These are phyloP conservation scores for Leptinotarsa haldemani DNA, from an alignment of 2,888 invertebrate genomes.

Conservation along the genomic window DNA sequence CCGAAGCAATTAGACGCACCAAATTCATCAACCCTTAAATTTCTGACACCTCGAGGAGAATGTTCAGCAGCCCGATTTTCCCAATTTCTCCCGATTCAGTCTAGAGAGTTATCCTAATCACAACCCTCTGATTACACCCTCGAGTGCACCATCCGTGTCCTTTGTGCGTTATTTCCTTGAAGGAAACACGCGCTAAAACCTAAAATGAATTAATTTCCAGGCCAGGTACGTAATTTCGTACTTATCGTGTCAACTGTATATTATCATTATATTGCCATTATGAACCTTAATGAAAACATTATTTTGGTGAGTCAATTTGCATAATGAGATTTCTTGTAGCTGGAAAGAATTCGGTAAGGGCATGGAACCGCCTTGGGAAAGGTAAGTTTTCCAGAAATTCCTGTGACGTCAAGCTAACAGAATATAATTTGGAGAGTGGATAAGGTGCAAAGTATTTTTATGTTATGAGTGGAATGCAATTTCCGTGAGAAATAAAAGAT, in stretches of 20 bases:
- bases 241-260: slow-evolving; percentile 42
- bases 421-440: background rate
- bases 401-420: background rate
- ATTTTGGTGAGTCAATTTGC: slow-evolving; percentile 33
- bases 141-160: slow-evolving; percentile 30
- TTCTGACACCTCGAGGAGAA: background rate
- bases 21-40: background rate
- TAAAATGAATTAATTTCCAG: slow-evolving; percentile 28
- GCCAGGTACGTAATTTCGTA: slow-evolving; percentile 37
- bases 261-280: slow-evolving; percentile 39
- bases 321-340: slow-evolving; percentile 25
- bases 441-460: too few species aligned
- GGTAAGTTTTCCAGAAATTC: slow-evolving; percentile 8
- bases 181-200: slow-evolving; percentile 12
- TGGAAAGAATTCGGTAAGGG: background rate
- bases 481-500: too few species aligned
- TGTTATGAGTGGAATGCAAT: too few species aligned
- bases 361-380: background rate
- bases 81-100: slow-evolving; percentile 24
- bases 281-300: slow-evolving; percentile 34
- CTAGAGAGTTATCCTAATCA: slow-evolving; percentile 31
- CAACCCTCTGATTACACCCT: slow-evolving; percentile 33
- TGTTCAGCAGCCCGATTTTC: background rate
- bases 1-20: background rate
- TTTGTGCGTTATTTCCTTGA: slow-evolving; percentile 28